phyloP scores from a whole-genome alignment of 2,888 invertebrate species.

The Noctua comes region DNA sequence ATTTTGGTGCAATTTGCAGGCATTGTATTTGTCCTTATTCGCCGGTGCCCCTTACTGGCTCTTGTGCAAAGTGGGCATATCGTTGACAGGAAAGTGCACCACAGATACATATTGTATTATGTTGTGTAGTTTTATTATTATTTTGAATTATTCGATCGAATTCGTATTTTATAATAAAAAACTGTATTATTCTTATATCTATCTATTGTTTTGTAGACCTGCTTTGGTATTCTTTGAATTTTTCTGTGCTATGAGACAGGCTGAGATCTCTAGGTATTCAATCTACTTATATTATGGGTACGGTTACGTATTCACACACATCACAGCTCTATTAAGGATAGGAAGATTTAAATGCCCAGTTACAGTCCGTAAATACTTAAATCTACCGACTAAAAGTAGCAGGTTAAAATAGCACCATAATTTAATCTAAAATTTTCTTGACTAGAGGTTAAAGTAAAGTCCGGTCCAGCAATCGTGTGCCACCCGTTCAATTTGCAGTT shows the following conservation, averaged over 20 bases:
- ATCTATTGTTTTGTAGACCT: no score
- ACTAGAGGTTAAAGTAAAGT: background rate
- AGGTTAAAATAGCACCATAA: no score
- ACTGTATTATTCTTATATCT: background rate
- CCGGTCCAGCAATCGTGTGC: constrained; percentile 36
- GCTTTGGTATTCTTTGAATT: no score
- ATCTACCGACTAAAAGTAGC: no score
- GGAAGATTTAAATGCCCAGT: no score
- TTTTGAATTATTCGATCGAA: background rate
- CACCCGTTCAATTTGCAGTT: constrained; percentile 68
- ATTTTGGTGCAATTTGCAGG: constrained; percentile 73
- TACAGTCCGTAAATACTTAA: no score
- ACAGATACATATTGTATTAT: constrained; percentile 32
- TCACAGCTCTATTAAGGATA: no score
- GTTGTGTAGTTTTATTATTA: background rate
- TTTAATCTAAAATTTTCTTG: background rate
- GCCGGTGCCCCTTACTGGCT: constrained; percentile 67
- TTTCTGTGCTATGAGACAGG: no score
- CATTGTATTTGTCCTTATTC: constrained; percentile 77
- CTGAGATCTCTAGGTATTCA: no score
- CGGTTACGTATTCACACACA: no score
- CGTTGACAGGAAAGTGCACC: constrained; percentile 65
- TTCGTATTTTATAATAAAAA: background rate
- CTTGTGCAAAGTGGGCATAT: constrained; percentile 64
- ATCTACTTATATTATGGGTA: no score